Percentiles rank a stretch among this genome's conserved stretches.
Evolutionary conservation across 2,888 invertebrate genomes (phyloP).

Genomic region (Oeneis ivallda): DNA sequence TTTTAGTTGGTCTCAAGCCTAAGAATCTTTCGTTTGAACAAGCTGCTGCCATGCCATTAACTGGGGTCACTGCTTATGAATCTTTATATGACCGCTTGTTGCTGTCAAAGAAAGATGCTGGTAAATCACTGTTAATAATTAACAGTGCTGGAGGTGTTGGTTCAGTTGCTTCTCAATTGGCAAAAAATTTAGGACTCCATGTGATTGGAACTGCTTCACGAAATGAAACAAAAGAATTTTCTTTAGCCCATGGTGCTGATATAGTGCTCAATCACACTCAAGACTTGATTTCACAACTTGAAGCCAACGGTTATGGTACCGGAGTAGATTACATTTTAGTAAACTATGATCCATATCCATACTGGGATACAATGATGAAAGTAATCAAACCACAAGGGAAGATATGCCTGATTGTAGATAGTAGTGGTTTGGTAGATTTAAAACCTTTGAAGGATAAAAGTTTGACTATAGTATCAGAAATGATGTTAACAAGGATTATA

Average conservation of each 20-base stretch:
- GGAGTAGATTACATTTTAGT: constrained; percentile 69
- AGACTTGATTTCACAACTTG: constrained; percentile 60
- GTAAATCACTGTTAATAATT: constrained; percentile 64
- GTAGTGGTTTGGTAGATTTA: constrained; percentile 61
- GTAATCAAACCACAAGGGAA: constrained; percentile 68
- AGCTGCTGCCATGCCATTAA: constrained; percentile 72
- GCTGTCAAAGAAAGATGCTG: constrained; percentile 64
- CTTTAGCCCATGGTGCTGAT: constrained; percentile 58
- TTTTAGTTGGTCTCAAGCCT: constrained; percentile 62
- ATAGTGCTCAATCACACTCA: constrained; percentile 63
- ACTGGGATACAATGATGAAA: constrained; percentile 67
- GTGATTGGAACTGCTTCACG: constrained; percentile 73
- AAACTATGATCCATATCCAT: constrained; percentile 70
- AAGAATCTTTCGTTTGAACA: constrained; percentile 65
- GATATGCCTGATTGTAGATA: constrained; percentile 69
- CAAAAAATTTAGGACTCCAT: constrained; percentile 60
- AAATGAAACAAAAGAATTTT: constrained; percentile 58
- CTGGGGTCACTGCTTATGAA: constrained; percentile 66
- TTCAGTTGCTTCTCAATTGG: constrained; percentile 66
- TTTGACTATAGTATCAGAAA: constrained; percentile 63
- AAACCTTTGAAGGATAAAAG: constrained; percentile 66
- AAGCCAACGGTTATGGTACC: constrained; percentile 54
- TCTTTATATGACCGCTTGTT: constrained; percentile 61
- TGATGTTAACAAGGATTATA: constrained; percentile 66
- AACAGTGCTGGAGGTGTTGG: constrained; percentile 75